Base-by-base conservation (phyloP, 2,113 vertebrate genomes). In the Calyptommatus sinebrachiatus region DNA sequence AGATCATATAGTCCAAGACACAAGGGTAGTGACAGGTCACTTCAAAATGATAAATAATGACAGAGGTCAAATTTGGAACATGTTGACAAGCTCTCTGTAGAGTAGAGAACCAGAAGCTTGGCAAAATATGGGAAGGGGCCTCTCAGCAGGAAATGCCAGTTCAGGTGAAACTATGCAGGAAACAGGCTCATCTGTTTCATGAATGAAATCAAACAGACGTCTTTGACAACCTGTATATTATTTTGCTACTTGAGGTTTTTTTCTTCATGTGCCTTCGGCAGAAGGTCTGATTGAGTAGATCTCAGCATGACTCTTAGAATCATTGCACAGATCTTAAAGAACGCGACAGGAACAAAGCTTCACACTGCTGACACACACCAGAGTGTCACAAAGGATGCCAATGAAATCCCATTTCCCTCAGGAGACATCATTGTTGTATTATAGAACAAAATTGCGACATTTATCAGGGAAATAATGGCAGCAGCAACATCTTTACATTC, bases 291-390 rank as follows among this genome's bases (percentile, higher is more conserved):
- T 2, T 26, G 48, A 61, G n/a, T n/a, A 1, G 31, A 73, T 50
- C 87, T 87, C 76, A 73, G 78, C 73, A 65, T 53, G 41, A 5
- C 53, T 60, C 70, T 84, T 62, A 48, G 0, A 68, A 29, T 67
- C 8, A 53, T 41, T 14, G 62, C 46, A 79, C 35, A 79, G 2
- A 71, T 28, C 79, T 69, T 77, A 83, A 84, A 76, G 41, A 82
- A 81, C 8, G 71, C 3, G 67, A 20, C 24, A 83, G 35, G 70
- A 31, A 74, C 74, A 73, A 81, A 75, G 41, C 3, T 2, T 41
- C 35, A 21, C 29, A 61, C n/a, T 46, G 50, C 8, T 8, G 18
- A 1, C 73, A 63, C 24, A 71, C 26, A 77, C 35, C 76, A 85
- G 45, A 18, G 46, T 67, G 60, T 77, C 48, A n/a, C 60, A 63